Base-by-base conservation (phyloP, 2,888 invertebrate species). In the Leptarthrus brevirostris region DNA sequence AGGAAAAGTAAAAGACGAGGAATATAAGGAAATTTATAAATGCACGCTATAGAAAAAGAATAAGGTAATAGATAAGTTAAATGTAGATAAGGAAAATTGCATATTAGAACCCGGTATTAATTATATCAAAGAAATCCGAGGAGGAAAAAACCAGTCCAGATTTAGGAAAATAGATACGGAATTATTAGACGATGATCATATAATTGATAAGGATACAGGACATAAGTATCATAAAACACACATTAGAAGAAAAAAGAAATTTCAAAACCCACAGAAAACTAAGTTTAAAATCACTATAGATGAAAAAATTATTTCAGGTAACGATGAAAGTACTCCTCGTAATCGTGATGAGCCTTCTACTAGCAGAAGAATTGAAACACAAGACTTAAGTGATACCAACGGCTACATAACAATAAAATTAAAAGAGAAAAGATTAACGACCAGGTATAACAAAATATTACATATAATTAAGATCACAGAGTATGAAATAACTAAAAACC, bases 71-170 rank as follows among this genome's bases (percentile, higher is more conserved):
- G 22, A 24, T 1, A 54, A 24, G 24, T n/a, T 54, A 24, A 54
- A 54, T 14, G n/a, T 22, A 2, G 12, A 24, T 24, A 54, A 22
- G 24, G 26, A 54, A 26, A 24, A 54, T 1, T 4, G 0, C 5
- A 4, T 20, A 24, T 0, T 24, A 22, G 54, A 54, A 24, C 10
- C 24, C 12, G 54, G 54, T 1, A 10, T 24, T 22, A 22, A 14
- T 8, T 54, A 20, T 24, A 54, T 54, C 5, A 54, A 54, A 54
- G 54, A 54, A 18, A 22, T n/a, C 8, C 22, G 24, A 10, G 54
- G 54, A 1, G 54, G 54, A 16, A 54, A 54, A 54, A 54, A 54
- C 2, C 24, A 54, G 8, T 54, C 8, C n/a, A n/a, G n/a, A n/a
- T n/a, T n/a, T n/a, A n/a, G n/a, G n/a, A n/a, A n/a, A n/a, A n/a